These are phyloP conservation scores for Calonectris borealis DNA, from an alignment of 2,113 vertebrate species.

Conservation along the genomic window DNA sequence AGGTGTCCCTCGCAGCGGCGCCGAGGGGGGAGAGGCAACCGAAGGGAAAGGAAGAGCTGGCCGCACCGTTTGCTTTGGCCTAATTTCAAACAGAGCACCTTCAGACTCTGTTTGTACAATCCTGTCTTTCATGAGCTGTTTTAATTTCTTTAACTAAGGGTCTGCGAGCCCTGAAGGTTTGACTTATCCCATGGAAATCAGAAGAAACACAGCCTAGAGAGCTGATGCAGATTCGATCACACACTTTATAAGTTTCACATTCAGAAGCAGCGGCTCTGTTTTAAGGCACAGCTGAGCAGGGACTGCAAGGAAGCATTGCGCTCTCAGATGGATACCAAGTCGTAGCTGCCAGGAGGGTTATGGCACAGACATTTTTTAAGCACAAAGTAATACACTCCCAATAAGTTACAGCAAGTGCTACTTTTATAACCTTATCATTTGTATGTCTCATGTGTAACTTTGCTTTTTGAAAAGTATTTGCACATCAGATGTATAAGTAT, in stretches of 20 bases:
- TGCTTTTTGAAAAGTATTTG: not conserved
- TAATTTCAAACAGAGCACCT: constrained; percentile 50
- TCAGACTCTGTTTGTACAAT: constrained; percentile 51
- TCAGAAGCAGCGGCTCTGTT: not conserved
- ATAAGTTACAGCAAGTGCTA: not conserved
- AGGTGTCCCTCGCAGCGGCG: not conserved
- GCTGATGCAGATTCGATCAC: not conserved
- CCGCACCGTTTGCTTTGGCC: constrained; percentile 45
- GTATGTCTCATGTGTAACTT: not conserved
- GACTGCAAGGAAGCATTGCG: not conserved
- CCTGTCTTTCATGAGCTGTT: constrained; percentile 61
- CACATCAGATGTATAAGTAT: not conserved
- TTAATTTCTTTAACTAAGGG: constrained; percentile 60
- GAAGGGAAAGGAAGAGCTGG: not conserved
- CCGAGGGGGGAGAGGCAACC: not conserved
- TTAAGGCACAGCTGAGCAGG: not conserved
- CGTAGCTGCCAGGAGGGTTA: not conserved
- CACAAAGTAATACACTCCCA: not conserved
- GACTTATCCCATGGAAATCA: constrained; percentile 31
- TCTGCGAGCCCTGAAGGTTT: constrained; percentile 24
- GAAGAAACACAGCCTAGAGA: constrained; percentile 16
- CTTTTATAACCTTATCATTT: not conserved
- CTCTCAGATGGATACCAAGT: not conserved
- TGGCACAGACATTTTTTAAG: not conserved
- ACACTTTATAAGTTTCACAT: not conserved